phyloP scores from a whole-genome alignment of 2,113 vertebrate genomes.

The Anhinga anhinga region DNA sequence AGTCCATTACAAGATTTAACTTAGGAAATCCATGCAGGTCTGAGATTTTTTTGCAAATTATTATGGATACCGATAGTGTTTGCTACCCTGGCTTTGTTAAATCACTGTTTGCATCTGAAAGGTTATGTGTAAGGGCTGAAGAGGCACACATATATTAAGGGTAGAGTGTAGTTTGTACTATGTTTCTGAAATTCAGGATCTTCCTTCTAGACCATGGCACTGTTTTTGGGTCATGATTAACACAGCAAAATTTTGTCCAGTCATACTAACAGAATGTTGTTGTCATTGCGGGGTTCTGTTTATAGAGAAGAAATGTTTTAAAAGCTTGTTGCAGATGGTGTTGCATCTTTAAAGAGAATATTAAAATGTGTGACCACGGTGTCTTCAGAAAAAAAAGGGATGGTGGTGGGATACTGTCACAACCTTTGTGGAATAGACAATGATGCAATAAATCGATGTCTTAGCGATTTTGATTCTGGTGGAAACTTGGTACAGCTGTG shows the following conservation, averaged over 20 bases:
- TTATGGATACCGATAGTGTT: neutral
- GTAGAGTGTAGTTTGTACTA: neutral
- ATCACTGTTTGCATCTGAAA: neutral
- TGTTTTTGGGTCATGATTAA: neutral
- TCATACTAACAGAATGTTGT: neutral
- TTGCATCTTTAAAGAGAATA: neutral
- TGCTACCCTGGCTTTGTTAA: neutral
- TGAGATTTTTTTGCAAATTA: neutral
- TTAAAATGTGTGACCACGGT: neutral
- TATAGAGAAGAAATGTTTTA: neutral
- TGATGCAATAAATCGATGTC: neutral
- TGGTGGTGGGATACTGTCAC: neutral
- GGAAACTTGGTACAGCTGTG: constrained; percentile 58
- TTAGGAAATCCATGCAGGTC: neutral
- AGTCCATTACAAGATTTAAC: neutral
- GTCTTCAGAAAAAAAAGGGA: neutral
- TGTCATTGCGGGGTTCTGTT: neutral
- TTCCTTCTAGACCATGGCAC: neutral
- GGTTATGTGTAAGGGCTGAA: neutral
- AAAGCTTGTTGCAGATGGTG: constrained; percentile 2
- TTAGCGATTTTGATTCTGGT: constrained; percentile 39
- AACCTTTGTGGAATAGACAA: neutral
- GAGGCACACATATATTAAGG: neutral
- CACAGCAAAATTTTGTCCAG: neutral
- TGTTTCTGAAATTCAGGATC: neutral